A percentile compares a stretch with the other conserved stretches of the same genome.
Conservation (phyloP, 2,888 invertebrate species). For the Meteorus colon region DNA sequence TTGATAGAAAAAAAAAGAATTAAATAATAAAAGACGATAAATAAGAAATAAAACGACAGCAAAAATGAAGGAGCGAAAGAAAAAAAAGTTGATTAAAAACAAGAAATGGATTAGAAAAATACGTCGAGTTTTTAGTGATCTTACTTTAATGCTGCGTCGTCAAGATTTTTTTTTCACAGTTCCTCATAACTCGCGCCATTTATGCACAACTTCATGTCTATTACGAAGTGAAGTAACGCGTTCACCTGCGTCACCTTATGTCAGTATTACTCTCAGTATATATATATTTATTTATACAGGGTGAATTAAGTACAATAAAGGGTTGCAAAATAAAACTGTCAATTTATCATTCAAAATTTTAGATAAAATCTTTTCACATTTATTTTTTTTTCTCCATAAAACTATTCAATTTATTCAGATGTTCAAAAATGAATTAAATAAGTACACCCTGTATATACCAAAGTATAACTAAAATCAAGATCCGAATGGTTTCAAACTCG, state of each 20-base stretch:
- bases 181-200: conserved; percentile 70
- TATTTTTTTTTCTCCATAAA: no score
- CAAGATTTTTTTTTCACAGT: conserved; percentile 54
- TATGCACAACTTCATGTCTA: conserved; percentile 44
- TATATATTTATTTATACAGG: no score
- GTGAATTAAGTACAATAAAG: no score
- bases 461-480: no score
- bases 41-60: conserved; percentile 14
- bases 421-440: no score
- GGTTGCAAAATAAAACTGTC: no score
- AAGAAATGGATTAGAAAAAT: conserved; percentile 44
- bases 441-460: no score
- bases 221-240: conserved; percentile 59
- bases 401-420: no score
- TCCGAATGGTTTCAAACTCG: no score
- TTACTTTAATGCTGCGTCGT: background rate
- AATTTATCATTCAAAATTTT: no score
- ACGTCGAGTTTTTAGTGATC: conserved; percentile 17
- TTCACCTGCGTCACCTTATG: conserved; percentile 52
- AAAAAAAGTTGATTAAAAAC: conserved; percentile 44
- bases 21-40: background rate
- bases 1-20: background rate
- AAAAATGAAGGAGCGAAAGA: conserved; percentile 45
- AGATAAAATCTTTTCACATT: no score
- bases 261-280: conserved; percentile 34